These are phyloP conservation scores for Kryptolebias ocellatus DNA, from an alignment of 2,797 vertebrate species.

Conservation along the genomic window DNA sequence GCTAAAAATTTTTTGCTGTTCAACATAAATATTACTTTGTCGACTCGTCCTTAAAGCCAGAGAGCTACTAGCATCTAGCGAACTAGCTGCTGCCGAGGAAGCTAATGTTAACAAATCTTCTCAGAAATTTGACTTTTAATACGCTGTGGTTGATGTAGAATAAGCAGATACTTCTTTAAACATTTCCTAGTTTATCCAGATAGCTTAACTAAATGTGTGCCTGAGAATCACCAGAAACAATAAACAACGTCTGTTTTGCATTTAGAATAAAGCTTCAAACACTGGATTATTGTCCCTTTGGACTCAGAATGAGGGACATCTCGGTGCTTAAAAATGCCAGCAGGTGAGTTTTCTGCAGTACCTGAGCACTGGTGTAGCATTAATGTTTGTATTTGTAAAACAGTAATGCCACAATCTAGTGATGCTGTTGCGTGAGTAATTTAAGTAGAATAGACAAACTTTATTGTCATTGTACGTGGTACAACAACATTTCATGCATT, in stretches of 20 bases:
- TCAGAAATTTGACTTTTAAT: background rate
- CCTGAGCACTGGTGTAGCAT: background rate
- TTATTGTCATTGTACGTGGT: no score
- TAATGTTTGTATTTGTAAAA: background rate
- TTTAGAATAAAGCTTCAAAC: constrained; percentile 29
- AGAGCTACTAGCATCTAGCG: constrained; percentile 52
- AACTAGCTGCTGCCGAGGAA: constrained; percentile 30
- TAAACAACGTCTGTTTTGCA: constrained; percentile 10
- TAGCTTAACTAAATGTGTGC: background rate
- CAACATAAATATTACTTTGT: background rate
- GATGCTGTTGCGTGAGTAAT: background rate
- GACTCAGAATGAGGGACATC: constrained; percentile 48
- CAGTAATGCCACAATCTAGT: background rate
- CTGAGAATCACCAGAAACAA: background rate
- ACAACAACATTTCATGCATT: no score
- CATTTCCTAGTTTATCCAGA: fast-evolving
- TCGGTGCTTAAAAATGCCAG: constrained; percentile 66
- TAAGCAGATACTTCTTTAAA: background rate
- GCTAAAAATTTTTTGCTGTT: background rate
- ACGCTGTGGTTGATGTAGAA: background rate
- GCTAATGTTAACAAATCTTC: constrained; percentile 12
- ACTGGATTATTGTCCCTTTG: constrained; percentile 19
- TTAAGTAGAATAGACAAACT: no score
- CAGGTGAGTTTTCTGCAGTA: constrained; percentile 46
- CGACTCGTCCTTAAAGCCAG: background rate